phyloP scores from a whole-genome alignment of 2,113 vertebrate genomes.

The Callipepla californica region DNA sequence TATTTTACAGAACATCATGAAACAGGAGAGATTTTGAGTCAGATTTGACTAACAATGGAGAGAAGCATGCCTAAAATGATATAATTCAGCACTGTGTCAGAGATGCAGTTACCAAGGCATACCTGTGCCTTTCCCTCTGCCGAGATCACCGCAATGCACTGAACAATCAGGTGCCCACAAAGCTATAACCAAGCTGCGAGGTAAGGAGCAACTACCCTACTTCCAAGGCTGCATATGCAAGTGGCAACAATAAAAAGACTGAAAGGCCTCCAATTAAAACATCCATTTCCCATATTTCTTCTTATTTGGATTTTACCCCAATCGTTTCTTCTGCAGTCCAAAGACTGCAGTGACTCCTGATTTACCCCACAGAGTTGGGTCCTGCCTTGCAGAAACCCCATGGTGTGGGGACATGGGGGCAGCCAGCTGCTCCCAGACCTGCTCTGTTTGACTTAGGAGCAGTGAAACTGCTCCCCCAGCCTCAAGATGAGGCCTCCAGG shows the following conservation, averaged over 20 bases:
- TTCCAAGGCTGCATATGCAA: not conserved
- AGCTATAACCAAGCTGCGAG: not conserved
- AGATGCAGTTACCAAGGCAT: not conserved
- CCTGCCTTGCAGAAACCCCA: not conserved
- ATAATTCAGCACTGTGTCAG: not conserved
- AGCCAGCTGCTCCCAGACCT: not conserved
- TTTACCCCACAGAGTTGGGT: not conserved
- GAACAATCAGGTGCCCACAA: not conserved
- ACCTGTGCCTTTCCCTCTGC: not conserved
- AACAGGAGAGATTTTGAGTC: conserved; percentile 5
- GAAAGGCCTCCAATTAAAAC: conserved; percentile 16
- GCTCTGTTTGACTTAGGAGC: not conserved
- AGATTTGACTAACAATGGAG: not conserved
- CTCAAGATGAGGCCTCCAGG: not conserved
- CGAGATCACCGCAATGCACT: not conserved
- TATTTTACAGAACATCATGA: not conserved
- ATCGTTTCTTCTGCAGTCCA: not conserved
- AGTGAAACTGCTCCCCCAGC: not conserved
- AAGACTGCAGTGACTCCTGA: not conserved
- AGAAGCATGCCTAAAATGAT: not conserved
- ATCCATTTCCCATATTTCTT: not conserved
- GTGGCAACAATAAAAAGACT: not conserved
- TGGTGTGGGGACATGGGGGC: not conserved
- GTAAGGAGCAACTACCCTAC: not conserved
- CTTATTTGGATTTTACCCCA: not conserved